Evolutionary conservation across 2,888 invertebrate species (phyloP).

Genomic region (Pimpla rufipes): DNA sequence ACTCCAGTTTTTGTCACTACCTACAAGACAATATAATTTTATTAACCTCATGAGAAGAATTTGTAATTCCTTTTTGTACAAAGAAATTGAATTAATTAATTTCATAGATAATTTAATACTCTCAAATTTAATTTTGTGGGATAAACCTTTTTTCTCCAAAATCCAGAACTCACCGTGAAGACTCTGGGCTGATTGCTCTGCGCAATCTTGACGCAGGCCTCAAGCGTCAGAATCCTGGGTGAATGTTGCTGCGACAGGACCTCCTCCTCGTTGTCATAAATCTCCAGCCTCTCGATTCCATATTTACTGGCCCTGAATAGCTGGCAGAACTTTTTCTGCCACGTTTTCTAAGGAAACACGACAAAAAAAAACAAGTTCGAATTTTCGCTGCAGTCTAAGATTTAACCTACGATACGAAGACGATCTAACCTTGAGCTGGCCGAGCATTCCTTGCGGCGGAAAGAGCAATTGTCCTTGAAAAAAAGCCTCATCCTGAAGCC

Average conservation of each 20-base stretch:
- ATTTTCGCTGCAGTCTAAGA: conserved; percentile 38
- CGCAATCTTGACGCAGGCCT: conserved; percentile 94
- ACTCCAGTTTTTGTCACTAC: conserved; percentile 91
- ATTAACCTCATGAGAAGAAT: background rate
- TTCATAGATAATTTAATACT: background rate
- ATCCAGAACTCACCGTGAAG: conserved; percentile 84
- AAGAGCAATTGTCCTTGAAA: conserved; percentile 92
- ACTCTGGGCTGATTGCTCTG: conserved; percentile 86
- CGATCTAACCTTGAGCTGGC: conserved; percentile 91
- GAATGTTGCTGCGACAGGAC: conserved; percentile 88
- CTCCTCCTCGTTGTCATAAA: conserved; percentile 93
- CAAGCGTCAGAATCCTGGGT: conserved; percentile 92
- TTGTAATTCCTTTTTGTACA: no score
- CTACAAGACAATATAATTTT: conserved; percentile 75
- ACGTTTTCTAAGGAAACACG: conserved; percentile 90
- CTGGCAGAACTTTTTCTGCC: conserved; percentile 92
- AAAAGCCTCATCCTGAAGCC: conserved; percentile 88
- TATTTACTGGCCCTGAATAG: conserved; percentile 93
- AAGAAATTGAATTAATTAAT: background rate
- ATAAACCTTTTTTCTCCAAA: background rate
- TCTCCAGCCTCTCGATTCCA: conserved; percentile 94
- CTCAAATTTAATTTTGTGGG: no score
- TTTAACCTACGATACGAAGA: conserved; percentile 39
- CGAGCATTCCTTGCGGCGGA: conserved; percentile 91
- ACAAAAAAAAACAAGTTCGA: conserved; percentile 29